These are phyloP conservation scores for Apoda limacodes DNA, from an alignment of 2,888 invertebrate genomes.

Conservation along the genomic window DNA sequence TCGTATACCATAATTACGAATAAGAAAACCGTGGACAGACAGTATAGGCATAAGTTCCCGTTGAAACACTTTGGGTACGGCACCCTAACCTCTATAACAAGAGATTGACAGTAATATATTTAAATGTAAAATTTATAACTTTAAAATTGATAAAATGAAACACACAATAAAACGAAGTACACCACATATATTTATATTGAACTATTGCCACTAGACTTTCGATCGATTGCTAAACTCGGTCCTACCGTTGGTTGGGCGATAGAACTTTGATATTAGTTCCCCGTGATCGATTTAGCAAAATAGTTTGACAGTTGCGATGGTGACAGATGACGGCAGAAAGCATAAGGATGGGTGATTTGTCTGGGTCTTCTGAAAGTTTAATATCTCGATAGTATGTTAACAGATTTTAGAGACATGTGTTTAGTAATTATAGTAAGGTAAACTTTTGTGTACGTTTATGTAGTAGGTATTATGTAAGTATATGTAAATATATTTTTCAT, in stretches of 20 bases:
- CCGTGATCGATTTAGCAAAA: slow-evolving; percentile 62
- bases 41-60: too few relatives aligned
- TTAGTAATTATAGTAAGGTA: too few relatives aligned
- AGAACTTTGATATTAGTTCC: slow-evolving; percentile 64
- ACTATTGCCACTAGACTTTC: too few relatives aligned
- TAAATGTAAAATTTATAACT: not conserved
- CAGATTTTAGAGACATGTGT: too few relatives aligned
- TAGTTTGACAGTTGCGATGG: slow-evolving; percentile 63
- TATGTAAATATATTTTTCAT: too few relatives aligned
- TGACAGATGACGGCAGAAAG: slow-evolving; percentile 61
- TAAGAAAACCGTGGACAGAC: too few relatives aligned
- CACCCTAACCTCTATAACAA: too few relatives aligned
- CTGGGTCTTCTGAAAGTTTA: slow-evolving; percentile 36
- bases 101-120: not conserved
- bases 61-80: too few relatives aligned
- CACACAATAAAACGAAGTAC: slow-evolving; percentile 57
- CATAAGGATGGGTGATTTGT: slow-evolving; percentile 61
- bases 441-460: too few relatives aligned
- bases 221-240: slow-evolving; percentile 25
- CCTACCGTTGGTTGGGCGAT: slow-evolving; percentile 9
- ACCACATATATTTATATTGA: too few relatives aligned
- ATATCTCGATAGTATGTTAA: slow-evolving; percentile 4
- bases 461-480: too few relatives aligned
- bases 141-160: slow-evolving; percentile 28
- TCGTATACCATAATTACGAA: too few relatives aligned